A percentile compares a stretch with the other conserved stretches of the same genome.
These are phyloP conservation scores for Stramonita haemastoma DNA, from an alignment of 2,888 invertebrate species.

Conservation along the genomic window DNA sequence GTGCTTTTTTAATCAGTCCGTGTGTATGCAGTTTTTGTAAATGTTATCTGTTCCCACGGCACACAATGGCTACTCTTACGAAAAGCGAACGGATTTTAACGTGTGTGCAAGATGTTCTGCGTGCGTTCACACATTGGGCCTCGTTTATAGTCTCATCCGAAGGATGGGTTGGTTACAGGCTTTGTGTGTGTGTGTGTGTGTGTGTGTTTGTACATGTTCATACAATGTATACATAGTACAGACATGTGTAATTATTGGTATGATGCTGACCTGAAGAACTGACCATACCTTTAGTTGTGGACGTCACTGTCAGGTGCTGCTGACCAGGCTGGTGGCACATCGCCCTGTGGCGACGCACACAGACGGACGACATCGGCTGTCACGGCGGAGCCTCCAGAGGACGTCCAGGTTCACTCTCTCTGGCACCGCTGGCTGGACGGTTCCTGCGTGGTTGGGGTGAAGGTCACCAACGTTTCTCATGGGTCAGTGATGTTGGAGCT, in stretches of 20 bases:
- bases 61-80: too few relatives aligned
- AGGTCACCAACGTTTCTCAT: neutral
- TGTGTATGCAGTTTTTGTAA: too few relatives aligned
- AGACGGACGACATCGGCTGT: neutral
- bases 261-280: slow-evolving; percentile 1
- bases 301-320: neutral
- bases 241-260: neutral
- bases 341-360: neutral
- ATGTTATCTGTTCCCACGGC: too few relatives aligned
- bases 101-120: too few relatives aligned
- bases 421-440: slow-evolving; percentile 14
- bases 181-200: neutral
- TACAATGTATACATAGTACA: too few relatives aligned
- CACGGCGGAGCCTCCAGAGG: neutral
- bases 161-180: too few relatives aligned
- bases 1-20: too few relatives aligned
- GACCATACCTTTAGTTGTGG: slow-evolving; percentile 14
- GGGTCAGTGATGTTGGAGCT: neutral
- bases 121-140: too few relatives aligned
- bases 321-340: neutral
- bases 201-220: neutral
- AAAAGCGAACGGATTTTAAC: too few relatives aligned
- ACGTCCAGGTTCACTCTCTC: neutral
- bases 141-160: too few relatives aligned
- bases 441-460: neutral